Evolutionary conservation across 2,888 invertebrate species (phyloP), one percentile per base, ranked within the genome.

Genomic region (Axea sp.): DNA sequence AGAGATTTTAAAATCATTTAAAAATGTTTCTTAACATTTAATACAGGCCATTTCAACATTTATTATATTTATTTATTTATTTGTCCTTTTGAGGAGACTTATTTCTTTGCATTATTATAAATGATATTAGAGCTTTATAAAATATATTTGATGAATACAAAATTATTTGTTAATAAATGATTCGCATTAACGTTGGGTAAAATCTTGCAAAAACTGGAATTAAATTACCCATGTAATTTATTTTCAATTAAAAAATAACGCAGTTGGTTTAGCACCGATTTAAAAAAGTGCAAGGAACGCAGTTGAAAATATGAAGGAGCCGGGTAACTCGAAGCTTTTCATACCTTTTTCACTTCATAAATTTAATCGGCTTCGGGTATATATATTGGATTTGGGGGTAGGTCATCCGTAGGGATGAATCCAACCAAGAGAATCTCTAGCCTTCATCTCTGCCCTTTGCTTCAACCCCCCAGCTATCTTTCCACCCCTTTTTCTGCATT

Each of bases 341-440:
- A 77, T 77, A 77, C 77, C 75, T 81, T 83, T 86, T 82, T 84
- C 80, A 83, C 82, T 83, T 84, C 83, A 83, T 82, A 83, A 86
- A 86, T 86, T 86, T 84, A 84, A 86, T 85, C 83, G 82, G 79
- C 82, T 83, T 79, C 79, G 78, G 79, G 80, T 81, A 85, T n/a
- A n/a, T n/a, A n/a, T 86, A 86, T 86, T 84, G 85, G 82, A 83
- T 85, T 82, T 78, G 67, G 73, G 76, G 78, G 76, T 76, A 78
- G 77, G 76, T 74, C 72, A 77, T 49, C 55, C 53, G 39, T 43
- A 62, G 57, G 75, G 75, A 76, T 62, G 73, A 57, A 43, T 65
- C 26, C 33, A 8, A 7, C 43, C 47, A 37, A 30, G 41, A 47
- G 53, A 59, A 60, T 67, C 43, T 59, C 60, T 28, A 28, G 71